Evolutionary conservation across 2,113 vertebrate species (phyloP).

Genomic region (Perca schrenkii): DNA sequence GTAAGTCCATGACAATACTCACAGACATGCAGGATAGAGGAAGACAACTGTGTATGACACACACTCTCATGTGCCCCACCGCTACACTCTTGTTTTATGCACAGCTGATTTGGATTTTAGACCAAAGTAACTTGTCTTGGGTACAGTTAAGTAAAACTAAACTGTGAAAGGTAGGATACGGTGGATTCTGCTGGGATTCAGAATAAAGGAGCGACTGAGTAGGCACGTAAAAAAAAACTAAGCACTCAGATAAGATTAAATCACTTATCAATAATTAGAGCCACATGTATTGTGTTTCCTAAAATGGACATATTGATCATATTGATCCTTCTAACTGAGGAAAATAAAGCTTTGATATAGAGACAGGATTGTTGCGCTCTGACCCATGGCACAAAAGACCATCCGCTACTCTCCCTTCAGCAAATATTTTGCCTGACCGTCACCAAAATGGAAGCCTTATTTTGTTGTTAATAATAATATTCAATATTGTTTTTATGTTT

Average conservation of each 20-base stretch:
- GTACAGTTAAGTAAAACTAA: neutral
- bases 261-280: neutral
- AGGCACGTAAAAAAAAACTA: neutral
- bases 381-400: neutral
- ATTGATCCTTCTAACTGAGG: too few relatives aligned
- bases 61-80: neutral
- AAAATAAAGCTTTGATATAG: neutral
- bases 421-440: slow-evolving; percentile 7
- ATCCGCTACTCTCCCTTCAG: neutral
- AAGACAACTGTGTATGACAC: neutral
- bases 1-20: neutral
- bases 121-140: neutral
- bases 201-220: neutral
- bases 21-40: neutral
- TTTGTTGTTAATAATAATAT: neutral
- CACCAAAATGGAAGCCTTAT: neutral
- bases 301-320: neutral
- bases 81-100: neutral
- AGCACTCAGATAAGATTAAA: neutral
- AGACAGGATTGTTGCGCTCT: neutral
- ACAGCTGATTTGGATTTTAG: neutral
- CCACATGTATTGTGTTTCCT: neutral
- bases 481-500: neutral
- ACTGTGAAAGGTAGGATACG: neutral
- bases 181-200: neutral